Evolutionary conservation across 2,113 vertebrate species (phyloP), one percentile per base, ranked within the genome.

Genomic region (Tetraodon nigroviridis): DNA sequence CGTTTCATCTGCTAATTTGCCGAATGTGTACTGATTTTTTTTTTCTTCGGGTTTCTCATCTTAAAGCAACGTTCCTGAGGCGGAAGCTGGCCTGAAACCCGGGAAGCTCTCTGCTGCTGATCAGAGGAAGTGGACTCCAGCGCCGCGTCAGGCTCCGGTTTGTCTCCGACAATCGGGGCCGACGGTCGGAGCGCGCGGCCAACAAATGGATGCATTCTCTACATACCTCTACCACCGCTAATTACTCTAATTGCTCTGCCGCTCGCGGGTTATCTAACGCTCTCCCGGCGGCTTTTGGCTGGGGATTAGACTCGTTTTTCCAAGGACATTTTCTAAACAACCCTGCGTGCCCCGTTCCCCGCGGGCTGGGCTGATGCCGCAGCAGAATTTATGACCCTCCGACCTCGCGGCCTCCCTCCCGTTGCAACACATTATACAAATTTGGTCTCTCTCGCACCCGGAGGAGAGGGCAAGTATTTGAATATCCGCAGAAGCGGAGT

Each of bases 281-380:
- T 83, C 81, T 84, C 85, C 77, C 84, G 64, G 49, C 69, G 82
- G 87, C 82, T 84, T 49, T 86, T 84, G 85, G 81, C 80, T 69
- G 69, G 81, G 85, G 84, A 87, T 88, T 84, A 82, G 76, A 81
- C 78, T 85, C 79, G 68, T 87, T 87, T 86, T 87, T 88, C 83
- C 81, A 88, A 89, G 85, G 85, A 80, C 83, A 84, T 87, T 86
- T 86, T 82, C 81, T 82, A 88, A 88, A 88, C 86, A 89, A 78
- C 80, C 78, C 79, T 32, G 66, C 78, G 75, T 81, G 77, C 80
- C 82, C 75, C 63, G 67, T 80, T 86, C 84, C 84, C 79, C 67
- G 76, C 58, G 74, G 84, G 81, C 76, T 66, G 73, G 75, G 79
- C 77, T 69, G 80, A 84, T 78, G 80, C 65, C 80, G 83, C 76